Percentiles rank a stretch among this genome's conserved stretches.
phyloP scores from a whole-genome alignment of 2,797 vertebrate genomes.

The Alfaro cultratus region DNA sequence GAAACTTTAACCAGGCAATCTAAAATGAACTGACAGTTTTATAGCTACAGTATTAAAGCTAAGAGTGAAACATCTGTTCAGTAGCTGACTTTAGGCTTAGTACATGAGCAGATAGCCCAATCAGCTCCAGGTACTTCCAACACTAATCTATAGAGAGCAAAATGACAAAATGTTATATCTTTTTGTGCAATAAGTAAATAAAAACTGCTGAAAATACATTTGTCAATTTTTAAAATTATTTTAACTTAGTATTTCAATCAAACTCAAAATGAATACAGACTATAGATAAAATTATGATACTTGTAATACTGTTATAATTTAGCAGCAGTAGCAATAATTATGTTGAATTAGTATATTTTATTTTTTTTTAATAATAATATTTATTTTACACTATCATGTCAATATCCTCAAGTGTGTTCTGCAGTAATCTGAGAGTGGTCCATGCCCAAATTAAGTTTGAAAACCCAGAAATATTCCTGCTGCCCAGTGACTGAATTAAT shows the following conservation, averaged over 20 bases:
- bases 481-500: neutral
- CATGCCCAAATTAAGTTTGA: neutral
- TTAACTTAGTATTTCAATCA: neutral
- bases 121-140: neutral
- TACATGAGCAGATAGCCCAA: neutral
- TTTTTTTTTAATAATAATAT: neutral
- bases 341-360: neutral
- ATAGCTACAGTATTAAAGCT: neutral
- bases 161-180: neutral
- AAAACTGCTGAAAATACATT: neutral
- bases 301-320: neutral
- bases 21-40: neutral
- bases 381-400: neutral
- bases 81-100: neutral
- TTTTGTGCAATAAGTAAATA: neutral
- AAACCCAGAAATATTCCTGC: neutral
- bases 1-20: neutral
- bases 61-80: neutral
- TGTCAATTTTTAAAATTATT: neutral
- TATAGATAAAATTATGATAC: neutral
- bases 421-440: neutral
- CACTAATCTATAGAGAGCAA: neutral
- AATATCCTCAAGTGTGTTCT: neutral
- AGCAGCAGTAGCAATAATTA: neutral
- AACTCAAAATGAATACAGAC: neutral